Conservation (phyloP, 2,888 invertebrate genomes). For the Ptychoptera albimana region DNA sequence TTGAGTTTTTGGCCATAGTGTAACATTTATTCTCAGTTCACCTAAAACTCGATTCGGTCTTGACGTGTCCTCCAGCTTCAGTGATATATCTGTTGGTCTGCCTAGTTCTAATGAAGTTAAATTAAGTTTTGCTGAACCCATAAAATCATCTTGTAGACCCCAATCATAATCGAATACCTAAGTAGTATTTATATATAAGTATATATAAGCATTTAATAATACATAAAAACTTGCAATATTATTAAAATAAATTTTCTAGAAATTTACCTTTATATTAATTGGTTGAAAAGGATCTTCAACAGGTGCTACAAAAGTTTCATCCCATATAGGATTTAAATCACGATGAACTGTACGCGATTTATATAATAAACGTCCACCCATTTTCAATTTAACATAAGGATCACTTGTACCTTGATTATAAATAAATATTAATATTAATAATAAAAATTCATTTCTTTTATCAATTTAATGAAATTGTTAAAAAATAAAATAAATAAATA, state of each 20-base stretch:
- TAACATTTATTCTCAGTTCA: slow-evolving; percentile 65
- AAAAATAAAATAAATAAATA: too few relatives aligned
- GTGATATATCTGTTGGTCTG: slow-evolving; percentile 54
- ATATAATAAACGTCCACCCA: slow-evolving; percentile 70
- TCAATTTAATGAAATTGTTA: too few relatives aligned
- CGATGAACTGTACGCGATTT: slow-evolving; percentile 89
- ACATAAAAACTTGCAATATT: background rate
- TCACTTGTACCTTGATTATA: slow-evolving; percentile 70
- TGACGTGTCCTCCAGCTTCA: slow-evolving; percentile 64
- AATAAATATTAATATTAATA: slow-evolving; percentile 4
- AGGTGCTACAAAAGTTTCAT: slow-evolving; percentile 85
- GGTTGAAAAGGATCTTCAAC: slow-evolving; percentile 82
- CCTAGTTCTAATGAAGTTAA: slow-evolving; percentile 69
- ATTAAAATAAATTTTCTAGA: slow-evolving; percentile 1
- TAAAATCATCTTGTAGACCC: slow-evolving; percentile 93
- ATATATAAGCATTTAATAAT: background rate
- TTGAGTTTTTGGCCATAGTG: slow-evolving; percentile 82
- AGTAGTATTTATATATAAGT: slow-evolving; percentile 1
- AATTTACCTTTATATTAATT: slow-evolving; percentile 63
- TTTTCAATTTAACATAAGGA: slow-evolving; percentile 94
- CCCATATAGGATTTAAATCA: slow-evolving; percentile 95
- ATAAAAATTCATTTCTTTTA: background rate
- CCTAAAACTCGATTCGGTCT: slow-evolving; percentile 57
- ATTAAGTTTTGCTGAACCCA: slow-evolving; percentile 82
- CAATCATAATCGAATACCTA: slow-evolving; percentile 97